Base-by-base conservation (phyloP, 92 coral and sea anemone species). In the Bergia puertoricense region DNA sequence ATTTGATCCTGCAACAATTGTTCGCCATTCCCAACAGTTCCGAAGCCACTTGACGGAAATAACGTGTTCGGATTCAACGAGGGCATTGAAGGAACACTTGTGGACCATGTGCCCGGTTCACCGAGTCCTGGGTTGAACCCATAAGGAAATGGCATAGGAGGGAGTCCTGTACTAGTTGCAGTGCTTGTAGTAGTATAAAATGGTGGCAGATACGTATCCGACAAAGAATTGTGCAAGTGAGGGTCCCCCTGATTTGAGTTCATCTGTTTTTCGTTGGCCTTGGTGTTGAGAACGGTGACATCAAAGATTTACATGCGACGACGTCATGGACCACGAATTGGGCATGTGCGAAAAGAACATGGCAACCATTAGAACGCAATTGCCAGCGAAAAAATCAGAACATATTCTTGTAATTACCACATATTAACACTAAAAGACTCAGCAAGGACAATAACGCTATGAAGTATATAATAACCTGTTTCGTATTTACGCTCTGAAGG, bases 91-190 rank as follows among this genome's bases (percentile, higher is more conserved):
- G 30, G 95, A 72, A 92, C 92, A 23, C 89, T 89, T 36, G 99
- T 90, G 2, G 99, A 97, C 99, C 99, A 97, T 89, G 99, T 95
- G 90, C 95, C 98, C 2, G 87, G 87, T 42, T 97, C 99, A 69
- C 95, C 93, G 13, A 97, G 96, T 22, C 98, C 98, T 6, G 92
- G 92, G 76, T 98, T 93, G 86, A 93, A 95, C 81, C 96, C 89
- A 68, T 97, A 97, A 1, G 98, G 97, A 91, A 97, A 97, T 18
- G 98, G 98, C 99, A 97, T 97, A 8, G 99, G 92, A 38, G 99
- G 99, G 41, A 97, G 85, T 89, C 96, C 98, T 30, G 99, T 94
- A 86, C 88, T 97, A 9, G 98, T 93, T 72, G 93, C 93, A 2
- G 94, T 86, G 43, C 91, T 91, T 69, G 98, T 86, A 20, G 96